Base-by-base conservation (phyloP, 2,888 invertebrate genomes). In the Dolichomitus sp. region DNA sequence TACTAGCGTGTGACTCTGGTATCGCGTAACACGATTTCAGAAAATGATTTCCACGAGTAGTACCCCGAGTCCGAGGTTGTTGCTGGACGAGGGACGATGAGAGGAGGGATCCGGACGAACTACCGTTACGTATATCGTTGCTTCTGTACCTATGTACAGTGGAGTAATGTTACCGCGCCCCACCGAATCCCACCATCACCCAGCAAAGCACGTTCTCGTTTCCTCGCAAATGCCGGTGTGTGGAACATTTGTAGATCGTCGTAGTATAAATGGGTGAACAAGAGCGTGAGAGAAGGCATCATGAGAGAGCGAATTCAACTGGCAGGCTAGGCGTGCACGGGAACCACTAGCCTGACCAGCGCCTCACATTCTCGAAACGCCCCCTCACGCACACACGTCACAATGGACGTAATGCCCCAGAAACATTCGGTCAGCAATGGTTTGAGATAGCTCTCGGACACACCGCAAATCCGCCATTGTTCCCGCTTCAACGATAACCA, bases 381-480 rank as follows among this genome's bases (percentile, higher is more conserved):
- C 59, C 57, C 42, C 75, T 69, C 65, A 45, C 75, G 59, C 50
- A 61, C 78, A 69, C 81, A 30, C 83, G 66, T 65, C 76, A 85
- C 86, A 87, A 86, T 85, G 80, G 84, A 81, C 79, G 80, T 84
- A 86, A 84, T 85, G 84, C 83, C 81, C 83, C 86, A 73, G 86
- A 85, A 87, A 89, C 76, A 85, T 83, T 86, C 61, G 74, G 66
- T 78, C 76, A 82, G 83, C 63, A 85, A 81, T 81, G 80, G 76
- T 81, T 83, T 81, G 84, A 70, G 84, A 87, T 81, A 81, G 81
- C 75, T 73, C 75, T 81, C 74, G 78, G 83, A 72, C 76, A 77
- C 54, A 78, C 82, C 81, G 79, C 86, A 81, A 87, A 85, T 84
- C 86, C 57, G 59, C 84, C 86, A 88, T 89, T 88, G 89, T 88